Base-by-base conservation (phyloP, 2,797 vertebrate species). In the Nannoperca australis region DNA sequence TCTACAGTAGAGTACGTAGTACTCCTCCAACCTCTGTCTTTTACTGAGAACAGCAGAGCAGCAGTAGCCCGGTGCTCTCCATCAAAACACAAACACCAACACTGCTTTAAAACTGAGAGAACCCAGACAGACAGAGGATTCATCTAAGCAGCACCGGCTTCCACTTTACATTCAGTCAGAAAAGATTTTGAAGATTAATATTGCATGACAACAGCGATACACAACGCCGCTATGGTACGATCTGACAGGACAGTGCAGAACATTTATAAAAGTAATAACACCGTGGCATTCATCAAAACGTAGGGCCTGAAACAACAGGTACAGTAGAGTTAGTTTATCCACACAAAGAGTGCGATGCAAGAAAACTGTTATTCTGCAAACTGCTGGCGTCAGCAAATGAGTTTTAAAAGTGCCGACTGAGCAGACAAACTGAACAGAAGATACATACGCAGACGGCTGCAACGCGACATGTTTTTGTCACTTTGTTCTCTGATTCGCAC, bases 131-230 rank as follows among this genome's bases (percentile, higher is more conserved):
- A 65, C 5, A 70, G 15, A 74, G 14, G 51, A 55, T 18, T 54
- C 9, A 53, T 40, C 51, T 60, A 13, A 73, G 55, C 76, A 67
- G 78, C 65, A 60, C 2, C 56, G 32, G 22, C 76, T 42, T 70
- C 47, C 70, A 47, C 54, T 81, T 85, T 55, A 87, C 78, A 89
- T 81, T 84, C 76, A 70, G 61, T 32, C 44, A 42, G 24, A 70
- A 24, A 63, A 66, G 56, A 54, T 13, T 27, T 0, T 17, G n/a
- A 32, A 27, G 24, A 44, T 58, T 51, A 70, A 27, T n/a, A 44
- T 18, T 10, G 50, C 18, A 15, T 14, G 51, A 66, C 45, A 47
- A 55, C 58, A 78, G 45, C 5, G 2, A 73, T 0, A 78, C 44
- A 65, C 61, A 45, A 65, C 32, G 27, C 32, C 3, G 3, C 58